Percentiles rank a stretch among this genome's conserved stretches.
phyloP scores from a whole-genome alignment of 2,888 invertebrate species.

The Nymphalis c-album region DNA sequence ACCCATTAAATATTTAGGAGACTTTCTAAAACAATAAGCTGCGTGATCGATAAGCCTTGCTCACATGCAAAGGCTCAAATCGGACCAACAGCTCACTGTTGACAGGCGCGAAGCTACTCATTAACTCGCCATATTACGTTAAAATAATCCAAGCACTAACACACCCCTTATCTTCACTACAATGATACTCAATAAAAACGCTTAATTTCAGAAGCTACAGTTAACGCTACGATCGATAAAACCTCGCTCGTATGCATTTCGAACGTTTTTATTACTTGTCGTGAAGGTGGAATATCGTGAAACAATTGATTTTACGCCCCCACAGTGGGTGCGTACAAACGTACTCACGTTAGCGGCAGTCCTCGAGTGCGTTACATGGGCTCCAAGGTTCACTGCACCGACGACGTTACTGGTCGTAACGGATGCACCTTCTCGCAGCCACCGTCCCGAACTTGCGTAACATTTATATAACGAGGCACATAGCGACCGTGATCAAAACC shows the following conservation, averaged over 20 bases:
- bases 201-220: constrained; percentile 52
- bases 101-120: constrained; percentile 48
- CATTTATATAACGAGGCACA: constrained; percentile 76
- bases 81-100: constrained; percentile 41
- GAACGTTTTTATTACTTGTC: constrained; percentile 25
- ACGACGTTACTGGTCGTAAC: constrained; percentile 54
- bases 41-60: constrained; percentile 57
- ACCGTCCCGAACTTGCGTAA: constrained; percentile 74
- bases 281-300: constrained; percentile 26
- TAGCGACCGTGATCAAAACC: constrained; percentile 56
- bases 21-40: constrained; percentile 18
- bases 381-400: constrained; percentile 58
- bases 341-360: constrained; percentile 63
- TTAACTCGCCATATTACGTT: constrained; percentile 22
- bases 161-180: constrained; percentile 29
- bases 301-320: constrained; percentile 38
- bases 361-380: constrained; percentile 66
- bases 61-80: constrained; percentile 40
- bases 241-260: constrained; percentile 41
- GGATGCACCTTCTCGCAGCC: constrained; percentile 62
- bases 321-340: constrained; percentile 33
- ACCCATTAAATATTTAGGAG: constrained; percentile 11
- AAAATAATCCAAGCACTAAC: constrained; percentile 12
- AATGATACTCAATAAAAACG: constrained; percentile 35
- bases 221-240: constrained; percentile 68